These are phyloP conservation scores for Fragum whitleyi DNA, from an alignment of 2,888 invertebrate genomes.

Conservation along the genomic window DNA sequence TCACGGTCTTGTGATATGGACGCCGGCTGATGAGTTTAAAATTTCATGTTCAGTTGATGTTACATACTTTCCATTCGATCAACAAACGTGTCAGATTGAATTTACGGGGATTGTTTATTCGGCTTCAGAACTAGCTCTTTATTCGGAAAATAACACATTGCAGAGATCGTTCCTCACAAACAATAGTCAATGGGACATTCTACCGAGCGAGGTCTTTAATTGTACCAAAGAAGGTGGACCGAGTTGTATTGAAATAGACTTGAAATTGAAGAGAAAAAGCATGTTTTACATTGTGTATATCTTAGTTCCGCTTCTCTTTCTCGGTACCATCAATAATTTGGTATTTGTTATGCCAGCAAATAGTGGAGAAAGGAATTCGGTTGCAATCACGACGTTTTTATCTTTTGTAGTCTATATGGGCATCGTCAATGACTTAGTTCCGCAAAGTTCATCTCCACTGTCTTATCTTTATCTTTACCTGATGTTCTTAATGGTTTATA, in stretches of 20 bases:
- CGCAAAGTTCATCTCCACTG: conserved; percentile 52
- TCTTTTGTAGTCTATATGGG: conserved; percentile 61
- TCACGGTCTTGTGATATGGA: conserved; percentile 42
- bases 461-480: conserved; percentile 53
- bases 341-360: conserved; percentile 52
- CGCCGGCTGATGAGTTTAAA: conserved; percentile 33
- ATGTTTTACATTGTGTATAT: conserved; percentile 46
- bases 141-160: neutral
- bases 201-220: neutral
- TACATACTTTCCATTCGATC: conserved; percentile 58
- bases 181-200: conserved; percentile 48
- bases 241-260: conserved; percentile 9
- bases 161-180: neutral
- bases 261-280: conserved; percentile 44
- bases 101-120: conserved; percentile 17
- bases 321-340: conserved; percentile 44
- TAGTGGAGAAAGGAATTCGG: conserved; percentile 57
- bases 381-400: conserved; percentile 58
- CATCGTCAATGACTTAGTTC: conserved; percentile 49
- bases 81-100: conserved; percentile 43
- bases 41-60: conserved; percentile 54
- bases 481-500: conserved; percentile 49
- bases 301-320: conserved; percentile 46
- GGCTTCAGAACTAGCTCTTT: conserved; percentile 18
- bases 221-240: neutral